Evolutionary conservation across 1,140 invertebrate genomes (phyloP), one percentile per base, ranked within the genome.

Genomic region (Drosophila varians): DNA sequence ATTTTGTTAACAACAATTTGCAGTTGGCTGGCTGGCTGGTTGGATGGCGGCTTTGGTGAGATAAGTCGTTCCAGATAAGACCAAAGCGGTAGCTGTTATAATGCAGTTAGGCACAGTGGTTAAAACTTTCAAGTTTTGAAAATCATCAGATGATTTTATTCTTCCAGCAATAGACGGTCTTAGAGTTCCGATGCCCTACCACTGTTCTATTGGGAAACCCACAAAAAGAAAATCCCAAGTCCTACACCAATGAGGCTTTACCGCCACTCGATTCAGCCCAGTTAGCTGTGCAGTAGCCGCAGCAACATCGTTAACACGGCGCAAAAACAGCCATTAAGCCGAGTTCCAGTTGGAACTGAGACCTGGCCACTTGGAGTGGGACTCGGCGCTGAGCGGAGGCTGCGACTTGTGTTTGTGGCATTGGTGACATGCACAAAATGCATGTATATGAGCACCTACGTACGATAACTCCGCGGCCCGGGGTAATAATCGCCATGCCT

Each of bases 361-460:
- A 42, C 19, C 25, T 12, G n/a, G 4, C 9, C 4, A 16, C 26
- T 23, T 42, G 25, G 66, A 54, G 31, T 54, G 42, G 34, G 62
- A 51, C 49, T 38, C 34, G 64, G 43, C 4, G 16, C n/a, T n/a
- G 16, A 42, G 14, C 28, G 57, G 40, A 56, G 55, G 56, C 48
- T 51, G 70, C 47, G 58, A 51, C 36, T 70, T 25, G 53, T 56
- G 60, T 42, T 51, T 51, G 60, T 74, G 65, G 75, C 66, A 73
- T 82, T 72, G 77, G 76, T 87, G 80, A 86, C 80, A 86, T 87
- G 80, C 80, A 80, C 82, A 86, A 87, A 86, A 87, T 87, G 82
- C 80, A 80, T 87, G 80, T 87, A 86, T 86, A 86, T 84, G 80
- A 87, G 80, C 80, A 86, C 76, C 80, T 74, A 86, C 66, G 52